A percentile compares a stretch with the other conserved stretches of the same genome.
Evolutionary conservation across 2,113 vertebrate species (phyloP).

Genomic region (Megalops atlanticus): DNA sequence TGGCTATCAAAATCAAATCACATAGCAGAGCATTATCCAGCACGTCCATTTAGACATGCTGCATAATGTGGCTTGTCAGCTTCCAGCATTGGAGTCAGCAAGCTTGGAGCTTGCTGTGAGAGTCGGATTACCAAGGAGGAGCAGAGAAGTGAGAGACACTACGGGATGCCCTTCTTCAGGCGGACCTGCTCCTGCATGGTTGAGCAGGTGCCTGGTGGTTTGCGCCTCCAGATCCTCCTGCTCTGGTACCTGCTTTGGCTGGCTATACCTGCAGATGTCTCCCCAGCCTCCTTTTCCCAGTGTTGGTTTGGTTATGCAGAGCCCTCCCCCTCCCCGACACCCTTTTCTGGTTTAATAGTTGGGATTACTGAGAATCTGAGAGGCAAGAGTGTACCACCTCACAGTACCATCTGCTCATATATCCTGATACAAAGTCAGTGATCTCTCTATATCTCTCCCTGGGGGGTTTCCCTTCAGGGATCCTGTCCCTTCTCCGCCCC

Average conservation of each 20-base stretch:
- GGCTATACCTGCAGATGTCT: too few species aligned
- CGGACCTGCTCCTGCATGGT: slow-evolving; percentile 73
- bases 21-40: slow-evolving; percentile 32
- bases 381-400: slow-evolving; percentile 3
- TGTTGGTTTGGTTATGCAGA: slow-evolving; percentile 15
- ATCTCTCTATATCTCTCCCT: slow-evolving; percentile 37
- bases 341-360: not conserved
- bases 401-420: too few species aligned
- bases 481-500: slow-evolving; percentile 24
- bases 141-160: slow-evolving; percentile 57
- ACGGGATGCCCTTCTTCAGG: too few species aligned
- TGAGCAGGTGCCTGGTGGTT: too few species aligned
- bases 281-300: slow-evolving; percentile 19
- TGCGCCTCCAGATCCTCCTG: too few species aligned
- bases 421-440: too few species aligned
- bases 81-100: not conserved
- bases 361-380: slow-evolving; percentile 18
- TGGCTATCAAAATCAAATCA: slow-evolving; percentile 48
- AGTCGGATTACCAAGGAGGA: slow-evolving; percentile 44
- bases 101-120: slow-evolving; percentile 14
- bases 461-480: slow-evolving; percentile 39
- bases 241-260: too few species aligned
- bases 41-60: slow-evolving; percentile 44
- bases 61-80: slow-evolving; percentile 39
- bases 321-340: slow-evolving; percentile 1